Evolutionary conservation across 1,140 invertebrate genomes (phyloP).

Genomic region (Orchesella cincta): DNA sequence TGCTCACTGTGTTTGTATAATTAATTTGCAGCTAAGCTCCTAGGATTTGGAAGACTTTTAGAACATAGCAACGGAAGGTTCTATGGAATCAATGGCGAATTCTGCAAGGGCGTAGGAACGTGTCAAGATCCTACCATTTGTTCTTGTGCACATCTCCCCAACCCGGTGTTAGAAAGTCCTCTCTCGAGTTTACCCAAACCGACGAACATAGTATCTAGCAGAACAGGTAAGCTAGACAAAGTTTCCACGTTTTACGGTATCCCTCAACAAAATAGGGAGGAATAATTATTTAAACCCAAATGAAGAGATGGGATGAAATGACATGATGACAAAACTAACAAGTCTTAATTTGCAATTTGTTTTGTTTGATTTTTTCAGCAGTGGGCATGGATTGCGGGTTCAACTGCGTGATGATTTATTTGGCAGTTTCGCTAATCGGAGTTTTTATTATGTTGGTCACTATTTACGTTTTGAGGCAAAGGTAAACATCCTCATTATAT

Average conservation of each 20-base stretch:
- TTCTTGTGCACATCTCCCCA: constrained; percentile 38
- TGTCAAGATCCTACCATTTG: constrained; percentile 29
- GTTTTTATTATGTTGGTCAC: neutral
- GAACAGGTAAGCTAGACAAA: constrained; percentile 7
- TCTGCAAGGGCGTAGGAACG: constrained; percentile 40
- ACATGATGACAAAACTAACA: neutral
- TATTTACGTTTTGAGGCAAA: neutral
- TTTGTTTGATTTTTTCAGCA: too few species aligned
- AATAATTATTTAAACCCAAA: too few species aligned
- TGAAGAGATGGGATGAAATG: too few species aligned
- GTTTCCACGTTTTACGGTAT: too few species aligned
- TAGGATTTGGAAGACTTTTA: neutral
- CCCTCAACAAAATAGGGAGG: too few species aligned
- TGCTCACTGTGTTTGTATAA: neutral
- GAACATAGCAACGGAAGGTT: constrained; percentile 3
- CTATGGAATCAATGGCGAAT: constrained; percentile 44
- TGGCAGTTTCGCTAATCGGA: neutral
- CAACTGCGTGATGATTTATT: neutral
- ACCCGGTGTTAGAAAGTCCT: constrained; percentile 38
- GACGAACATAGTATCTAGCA: neutral
- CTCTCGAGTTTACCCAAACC: constrained; percentile 41
- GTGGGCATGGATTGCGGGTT: neutral
- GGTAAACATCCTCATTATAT: neutral
- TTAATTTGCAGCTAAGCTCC: neutral
- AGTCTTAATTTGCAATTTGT: neutral